These are phyloP conservation scores for Xerus rutilus DNA, from an alignment of 2,797 vertebrate species.

Conservation along the genomic window DNA sequence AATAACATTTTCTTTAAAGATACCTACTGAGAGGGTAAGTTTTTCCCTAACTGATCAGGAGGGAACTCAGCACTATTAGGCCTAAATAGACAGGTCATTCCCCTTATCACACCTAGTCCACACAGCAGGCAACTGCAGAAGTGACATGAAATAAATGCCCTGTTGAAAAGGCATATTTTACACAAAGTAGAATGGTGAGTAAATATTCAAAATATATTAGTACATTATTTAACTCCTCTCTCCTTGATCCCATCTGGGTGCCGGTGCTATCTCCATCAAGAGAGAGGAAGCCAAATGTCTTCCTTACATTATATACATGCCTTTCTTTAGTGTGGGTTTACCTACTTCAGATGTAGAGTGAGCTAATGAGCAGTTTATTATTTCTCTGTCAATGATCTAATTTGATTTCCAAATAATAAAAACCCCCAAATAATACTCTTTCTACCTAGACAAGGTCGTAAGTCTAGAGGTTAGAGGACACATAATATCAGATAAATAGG, in stretches of 20 bases:
- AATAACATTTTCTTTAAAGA: slow-evolving; percentile 11
- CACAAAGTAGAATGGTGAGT: background rate
- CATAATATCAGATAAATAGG: background rate
- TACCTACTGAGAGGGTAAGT: background rate
- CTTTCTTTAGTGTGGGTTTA: background rate
- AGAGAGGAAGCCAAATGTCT: background rate
- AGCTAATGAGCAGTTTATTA: background rate
- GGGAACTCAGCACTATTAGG: background rate
- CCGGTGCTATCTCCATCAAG: background rate
- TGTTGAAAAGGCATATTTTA: background rate
- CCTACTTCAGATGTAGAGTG: background rate
- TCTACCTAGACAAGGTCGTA: background rate
- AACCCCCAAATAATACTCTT: background rate
- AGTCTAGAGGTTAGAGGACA: background rate
- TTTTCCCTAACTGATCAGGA: background rate
- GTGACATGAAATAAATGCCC: background rate
- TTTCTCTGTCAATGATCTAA: background rate
- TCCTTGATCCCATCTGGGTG: background rate
- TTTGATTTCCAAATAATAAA: slow-evolving; percentile 47
- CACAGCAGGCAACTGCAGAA: background rate
- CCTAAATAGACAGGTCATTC: no score
- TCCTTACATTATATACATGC: background rate
- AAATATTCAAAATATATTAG: background rate
- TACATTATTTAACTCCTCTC: background rate
- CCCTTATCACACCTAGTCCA: background rate